phyloP scores from a whole-genome alignment of 2,888 invertebrate genomes.

The Machimus rusticus region DNA sequence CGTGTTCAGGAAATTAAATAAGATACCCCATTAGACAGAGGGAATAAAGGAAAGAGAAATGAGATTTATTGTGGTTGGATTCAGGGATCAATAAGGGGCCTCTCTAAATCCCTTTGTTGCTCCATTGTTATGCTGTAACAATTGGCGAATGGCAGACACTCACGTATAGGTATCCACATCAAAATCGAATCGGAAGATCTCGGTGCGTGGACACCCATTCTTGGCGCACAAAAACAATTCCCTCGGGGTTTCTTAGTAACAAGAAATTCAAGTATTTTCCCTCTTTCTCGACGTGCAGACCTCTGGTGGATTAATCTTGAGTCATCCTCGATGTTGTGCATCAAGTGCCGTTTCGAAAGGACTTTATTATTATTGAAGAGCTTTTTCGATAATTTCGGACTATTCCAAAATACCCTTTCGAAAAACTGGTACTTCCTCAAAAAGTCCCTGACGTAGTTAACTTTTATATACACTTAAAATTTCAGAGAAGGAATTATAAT shows the following conservation, averaged over 20 bases:
- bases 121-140: neutral
- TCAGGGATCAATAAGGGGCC: constrained; percentile 33
- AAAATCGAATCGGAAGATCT: neutral
- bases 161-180: constrained; percentile 16
- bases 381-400: neutral
- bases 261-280: neutral
- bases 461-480: neutral
- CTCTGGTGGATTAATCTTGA: neutral
- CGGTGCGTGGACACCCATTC: constrained; percentile 1
- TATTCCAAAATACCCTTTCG: neutral
- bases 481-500: neutral
- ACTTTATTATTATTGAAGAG: neutral
- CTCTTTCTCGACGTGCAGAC: neutral
- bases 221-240: neutral
- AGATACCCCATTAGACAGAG: constrained; percentile 38
- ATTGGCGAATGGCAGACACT: neutral
- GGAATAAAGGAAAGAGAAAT: constrained; percentile 29
- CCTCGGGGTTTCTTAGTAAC: neutral
- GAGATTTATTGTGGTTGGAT: constrained; percentile 32
- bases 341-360: neutral
- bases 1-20: constrained; percentile 41
- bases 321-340: neutral
- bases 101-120: constrained; percentile 1
- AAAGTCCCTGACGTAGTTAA: neutral
- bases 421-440: neutral